Conservation (phyloP, 1,140 invertebrate genomes). For the fruit fly (Drosophila melanogaster) region DNA sequence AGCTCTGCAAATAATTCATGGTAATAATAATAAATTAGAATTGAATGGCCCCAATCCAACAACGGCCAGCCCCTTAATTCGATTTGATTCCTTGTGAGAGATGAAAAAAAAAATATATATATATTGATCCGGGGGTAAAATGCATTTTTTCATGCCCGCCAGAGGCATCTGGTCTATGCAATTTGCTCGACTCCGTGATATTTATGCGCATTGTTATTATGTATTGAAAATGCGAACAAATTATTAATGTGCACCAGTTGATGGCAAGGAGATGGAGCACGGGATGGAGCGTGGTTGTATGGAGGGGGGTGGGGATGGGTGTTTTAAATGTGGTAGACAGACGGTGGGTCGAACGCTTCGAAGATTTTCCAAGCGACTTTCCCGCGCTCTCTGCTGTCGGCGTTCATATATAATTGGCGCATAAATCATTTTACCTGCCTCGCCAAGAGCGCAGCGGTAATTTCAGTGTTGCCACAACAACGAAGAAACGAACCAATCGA, state of each 20-base stretch:
- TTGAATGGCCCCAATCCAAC: conserved; percentile 6
- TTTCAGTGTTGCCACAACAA: conserved; percentile 64
- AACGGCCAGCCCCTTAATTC: conserved; percentile 20
- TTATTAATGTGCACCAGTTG: conserved; percentile 61
- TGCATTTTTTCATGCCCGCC: conserved; percentile 15
- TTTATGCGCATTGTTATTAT: conserved; percentile 81
- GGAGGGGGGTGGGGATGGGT: not conserved
- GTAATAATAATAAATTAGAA: conserved; percentile 44
- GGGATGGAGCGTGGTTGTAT: too few relatives aligned
- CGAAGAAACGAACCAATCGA: not conserved
- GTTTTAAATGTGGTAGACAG: conserved; percentile 9
- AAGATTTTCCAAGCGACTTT: conserved; percentile 58
- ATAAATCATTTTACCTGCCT: conserved; percentile 76
- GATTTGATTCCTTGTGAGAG: conserved; percentile 2
- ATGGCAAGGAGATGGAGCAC: not conserved
- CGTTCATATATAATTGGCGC: conserved; percentile 69
- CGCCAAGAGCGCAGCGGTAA: conserved; percentile 67
- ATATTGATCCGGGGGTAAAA: conserved; percentile 23
- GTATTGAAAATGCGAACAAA: conserved; percentile 79
- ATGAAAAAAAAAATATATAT: too few relatives aligned
- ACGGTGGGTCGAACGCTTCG: conserved; percentile 13
- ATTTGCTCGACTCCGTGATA: conserved; percentile 67
- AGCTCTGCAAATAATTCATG: conserved; percentile 22
- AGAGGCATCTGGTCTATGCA: conserved; percentile 63
- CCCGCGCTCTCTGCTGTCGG: conserved; percentile 54